Evolutionary conservation across 1,140 invertebrate genomes (phyloP), one percentile per base, ranked within the genome.

Genomic region (Diorhabda sublineata): DNA sequence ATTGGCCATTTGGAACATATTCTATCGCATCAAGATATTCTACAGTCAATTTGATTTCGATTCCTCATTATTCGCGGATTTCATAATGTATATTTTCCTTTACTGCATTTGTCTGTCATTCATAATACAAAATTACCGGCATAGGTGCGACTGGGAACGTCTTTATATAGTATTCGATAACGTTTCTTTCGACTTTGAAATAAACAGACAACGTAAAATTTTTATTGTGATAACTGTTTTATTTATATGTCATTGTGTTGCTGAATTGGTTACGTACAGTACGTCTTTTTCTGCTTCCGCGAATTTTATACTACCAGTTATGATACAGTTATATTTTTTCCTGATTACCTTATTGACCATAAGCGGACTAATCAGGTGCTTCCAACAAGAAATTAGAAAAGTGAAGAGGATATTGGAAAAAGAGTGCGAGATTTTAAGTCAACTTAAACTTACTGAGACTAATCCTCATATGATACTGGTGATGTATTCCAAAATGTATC

Each of bases 261-360:
- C 47, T 2, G 6, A 52, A n/a, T 52, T 52, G 47, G n/a, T n/a
- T 52, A n/a, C 47, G 6, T 52, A 52, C n/a, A 52, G 47, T 52
- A 6, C 6, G 6, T 52, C n/a, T 52, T 6, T 8, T n/a, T 8
- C 47, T 52, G 3, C 6, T 52, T 52, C 47, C 2, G 47, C 3
- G 6, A 59, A 7, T 9, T 7, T 59, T 11, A 59, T 26, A 6
- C 2, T 59, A 3, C 58, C 58, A 59, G 58, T 59, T n/a, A 26
- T 6, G 7, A 11, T 26, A 6, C n/a, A 9, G 8, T 26, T 26
- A 5, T 59, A 59, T 11, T 59, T 59, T 5, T 59, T 70, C 41
- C 4, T 70, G 9, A 47, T 70, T 1, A 67, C 69, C 2, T 47
- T 64, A 42, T 42, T 70, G 11, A 63, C 61, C 5, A 67, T 70